A percentile compares a stretch with the other conserved stretches of the same genome.
Evolutionary conservation across 2,797 vertebrate species (phyloP).

Genomic region (Notolabrus celidotus): DNA sequence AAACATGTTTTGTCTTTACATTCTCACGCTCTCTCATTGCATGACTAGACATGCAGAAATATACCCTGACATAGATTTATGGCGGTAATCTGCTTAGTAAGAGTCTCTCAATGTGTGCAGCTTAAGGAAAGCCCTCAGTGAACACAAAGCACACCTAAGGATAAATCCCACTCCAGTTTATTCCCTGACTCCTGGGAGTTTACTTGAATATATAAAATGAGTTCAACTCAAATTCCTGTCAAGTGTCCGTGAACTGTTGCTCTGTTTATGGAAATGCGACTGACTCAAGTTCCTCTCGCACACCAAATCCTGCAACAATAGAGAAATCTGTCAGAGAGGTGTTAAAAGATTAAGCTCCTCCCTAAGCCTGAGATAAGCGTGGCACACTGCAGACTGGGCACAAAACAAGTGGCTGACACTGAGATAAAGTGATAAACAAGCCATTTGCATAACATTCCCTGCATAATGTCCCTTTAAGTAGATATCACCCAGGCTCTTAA

Average conservation of each 20-base stretch:
- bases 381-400: constrained; percentile 52
- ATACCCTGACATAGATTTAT: constrained; percentile 79
- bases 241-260: neutral
- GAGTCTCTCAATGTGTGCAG: constrained; percentile 51
- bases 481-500: constrained; percentile 59
- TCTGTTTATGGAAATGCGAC: constrained; percentile 10
- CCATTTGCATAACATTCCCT: constrained; percentile 74
- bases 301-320: constrained; percentile 69
- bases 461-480: constrained; percentile 73
- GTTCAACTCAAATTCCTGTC: neutral
- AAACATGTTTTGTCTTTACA: constrained; percentile 71
- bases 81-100: constrained; percentile 81
- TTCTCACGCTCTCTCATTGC: constrained; percentile 64
- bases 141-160: constrained; percentile 2
- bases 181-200: constrained; percentile 9
- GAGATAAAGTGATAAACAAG: constrained; percentile 68
- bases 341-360: constrained; percentile 79
- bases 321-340: constrained; percentile 75
- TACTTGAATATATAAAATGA: neutral
- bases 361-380: constrained; percentile 75
- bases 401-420: constrained; percentile 65
- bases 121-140: constrained; percentile 40
- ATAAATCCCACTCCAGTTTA: neutral
- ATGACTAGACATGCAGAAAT: constrained; percentile 74
- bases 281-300: constrained; percentile 17